Conservation (phyloP, 2,888 invertebrate genomes). For the Ormyrus thymus region DNA sequence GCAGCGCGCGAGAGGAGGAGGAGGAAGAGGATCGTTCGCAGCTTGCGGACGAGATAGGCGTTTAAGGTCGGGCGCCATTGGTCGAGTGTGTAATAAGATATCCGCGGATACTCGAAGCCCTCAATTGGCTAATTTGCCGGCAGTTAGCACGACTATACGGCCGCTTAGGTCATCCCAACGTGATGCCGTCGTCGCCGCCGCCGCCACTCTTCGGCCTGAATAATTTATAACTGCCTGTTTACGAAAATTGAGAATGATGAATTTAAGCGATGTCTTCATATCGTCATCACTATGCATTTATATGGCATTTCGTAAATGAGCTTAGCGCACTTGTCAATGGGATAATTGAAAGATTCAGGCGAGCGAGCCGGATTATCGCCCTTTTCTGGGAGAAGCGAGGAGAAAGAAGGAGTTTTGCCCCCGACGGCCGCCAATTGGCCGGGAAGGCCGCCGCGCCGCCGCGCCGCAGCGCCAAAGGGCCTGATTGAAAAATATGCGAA, state of each 20-base stretch:
- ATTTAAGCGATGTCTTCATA: conserved; percentile 68
- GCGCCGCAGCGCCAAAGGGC: background rate
- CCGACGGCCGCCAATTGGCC: conserved; percentile 19
- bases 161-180: conserved; percentile 74
- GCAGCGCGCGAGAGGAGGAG: conserved; percentile 50
- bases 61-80: conserved; percentile 69
- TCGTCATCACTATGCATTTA: conserved; percentile 53
- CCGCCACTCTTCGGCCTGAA: conserved; percentile 70
- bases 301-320: conserved; percentile 55
- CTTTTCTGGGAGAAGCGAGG: conserved; percentile 3
- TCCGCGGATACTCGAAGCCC: conserved; percentile 76
- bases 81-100: conserved; percentile 74
- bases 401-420: background rate
- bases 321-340: conserved; percentile 52
- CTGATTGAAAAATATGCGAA: conserved; percentile 56
- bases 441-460: conserved; percentile 4
- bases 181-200: conserved; percentile 53
- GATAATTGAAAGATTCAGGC: conserved; percentile 57
- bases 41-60: conserved; percentile 60
- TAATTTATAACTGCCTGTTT: conserved; percentile 75
- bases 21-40: conserved; percentile 65
- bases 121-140: conserved; percentile 75
- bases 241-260: conserved; percentile 76
- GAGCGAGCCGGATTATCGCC: background rate
- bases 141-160: conserved; percentile 73